Percentiles rank a stretch among this genome's conserved stretches.
Conservation (phyloP, 2,797 vertebrate species). For the Tiaroga cobitis region DNA sequence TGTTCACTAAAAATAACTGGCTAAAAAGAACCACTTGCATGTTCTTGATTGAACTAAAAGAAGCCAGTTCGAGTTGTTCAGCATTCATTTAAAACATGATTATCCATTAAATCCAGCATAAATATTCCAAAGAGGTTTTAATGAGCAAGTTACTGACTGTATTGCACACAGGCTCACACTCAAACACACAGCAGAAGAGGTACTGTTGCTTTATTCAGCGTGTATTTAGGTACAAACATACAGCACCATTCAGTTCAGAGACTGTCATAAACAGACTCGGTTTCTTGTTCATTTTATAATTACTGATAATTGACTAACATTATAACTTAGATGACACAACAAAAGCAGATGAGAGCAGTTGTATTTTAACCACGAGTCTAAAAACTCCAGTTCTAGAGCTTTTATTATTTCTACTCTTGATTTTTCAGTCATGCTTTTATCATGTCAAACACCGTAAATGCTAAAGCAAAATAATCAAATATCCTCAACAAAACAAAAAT, state of each 20-base stretch:
- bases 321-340: slow-evolving; percentile 64
- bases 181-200: slow-evolving; percentile 21
- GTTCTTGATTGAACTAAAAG: neutral
- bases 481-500: slow-evolving; percentile 32
- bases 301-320: slow-evolving; percentile 58
- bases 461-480: slow-evolving; percentile 10
- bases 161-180: neutral
- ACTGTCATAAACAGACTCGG: slow-evolving; percentile 66
- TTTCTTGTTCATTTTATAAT: slow-evolving; percentile 56
- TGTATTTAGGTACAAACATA: slow-evolving; percentile 73
- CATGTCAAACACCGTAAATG: slow-evolving; percentile 11
- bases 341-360: slow-evolving; percentile 61
- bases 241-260: slow-evolving; percentile 65
- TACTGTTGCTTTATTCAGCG: slow-evolving; percentile 75
- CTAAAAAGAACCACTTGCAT: neutral
- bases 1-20: too few relatives aligned
- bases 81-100: neutral
- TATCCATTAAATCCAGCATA: neutral
- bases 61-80: neutral
- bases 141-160: neutral
- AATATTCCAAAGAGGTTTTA: neutral
- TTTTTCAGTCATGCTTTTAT: slow-evolving; percentile 28
- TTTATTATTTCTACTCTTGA: neutral
- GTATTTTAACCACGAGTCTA: neutral
- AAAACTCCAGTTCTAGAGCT: slow-evolving; percentile 7